Conservation (phyloP, 2,888 invertebrate species). For the Drosophila koepferae region DNA sequence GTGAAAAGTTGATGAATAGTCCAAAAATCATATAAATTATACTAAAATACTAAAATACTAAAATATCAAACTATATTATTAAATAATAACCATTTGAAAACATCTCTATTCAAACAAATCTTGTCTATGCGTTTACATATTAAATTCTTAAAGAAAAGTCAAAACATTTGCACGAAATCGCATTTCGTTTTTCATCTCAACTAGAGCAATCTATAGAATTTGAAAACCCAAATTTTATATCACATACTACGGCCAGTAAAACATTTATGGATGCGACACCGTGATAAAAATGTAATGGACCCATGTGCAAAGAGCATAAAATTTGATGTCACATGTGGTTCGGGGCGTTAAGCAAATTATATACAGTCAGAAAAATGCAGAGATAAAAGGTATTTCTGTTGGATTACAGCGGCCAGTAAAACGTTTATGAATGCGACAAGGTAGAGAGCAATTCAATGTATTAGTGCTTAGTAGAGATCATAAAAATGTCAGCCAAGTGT, state of each 20-base stretch:
- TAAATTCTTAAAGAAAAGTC: neutral
- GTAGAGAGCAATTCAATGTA: neutral
- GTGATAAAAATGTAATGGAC: neutral
- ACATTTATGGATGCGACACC: conserved; percentile 2
- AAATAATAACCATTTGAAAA: too few relatives aligned
- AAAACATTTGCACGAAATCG: neutral
- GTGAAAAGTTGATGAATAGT: too few relatives aligned
- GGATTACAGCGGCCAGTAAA: conserved; percentile 1
- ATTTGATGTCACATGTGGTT: neutral
- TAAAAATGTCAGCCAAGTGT: neutral
- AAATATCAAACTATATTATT: too few relatives aligned
- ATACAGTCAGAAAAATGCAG: neutral
- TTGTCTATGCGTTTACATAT: neutral
- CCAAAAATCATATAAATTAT: too few relatives aligned
- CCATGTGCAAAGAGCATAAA: neutral
- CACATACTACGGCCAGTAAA: neutral
- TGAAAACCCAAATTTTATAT: neutral
- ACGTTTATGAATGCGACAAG: conserved; percentile 7
- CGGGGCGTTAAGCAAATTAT: neutral
- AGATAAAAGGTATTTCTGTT: neutral
- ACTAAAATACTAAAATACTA: too few relatives aligned
- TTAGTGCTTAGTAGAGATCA: neutral
- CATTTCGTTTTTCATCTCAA: neutral
- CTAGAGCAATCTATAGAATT: neutral
- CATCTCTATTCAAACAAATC: neutral